Evolutionary conservation across 2,797 vertebrate species (phyloP).

Genomic region (Anisognathus igniventris): DNA sequence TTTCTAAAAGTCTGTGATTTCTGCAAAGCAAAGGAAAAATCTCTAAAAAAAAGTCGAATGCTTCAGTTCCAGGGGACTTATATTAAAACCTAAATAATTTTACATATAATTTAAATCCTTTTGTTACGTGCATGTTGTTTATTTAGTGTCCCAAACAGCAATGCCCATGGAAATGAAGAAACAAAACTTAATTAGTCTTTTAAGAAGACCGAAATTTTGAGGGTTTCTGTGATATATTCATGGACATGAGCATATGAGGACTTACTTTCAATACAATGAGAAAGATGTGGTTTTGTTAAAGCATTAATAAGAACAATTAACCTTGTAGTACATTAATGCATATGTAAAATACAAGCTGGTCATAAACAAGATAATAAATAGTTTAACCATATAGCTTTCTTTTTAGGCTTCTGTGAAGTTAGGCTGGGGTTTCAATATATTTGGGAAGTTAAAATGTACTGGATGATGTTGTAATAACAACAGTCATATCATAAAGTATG

Average conservation of each 20-base stretch:
- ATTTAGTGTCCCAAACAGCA: neutral
- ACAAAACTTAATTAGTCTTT: neutral
- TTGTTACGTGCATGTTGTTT: neutral
- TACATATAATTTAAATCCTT: neutral
- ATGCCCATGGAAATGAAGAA: neutral
- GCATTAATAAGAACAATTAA: neutral
- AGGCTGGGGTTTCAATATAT: neutral
- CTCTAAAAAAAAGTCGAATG: neutral
- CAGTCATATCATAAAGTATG: neutral
- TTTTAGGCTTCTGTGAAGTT: neutral
- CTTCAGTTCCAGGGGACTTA: neutral
- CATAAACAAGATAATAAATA: neutral
- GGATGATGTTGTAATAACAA: neutral
- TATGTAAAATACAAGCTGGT: neutral
- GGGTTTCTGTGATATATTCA: neutral
- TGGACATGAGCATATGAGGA: neutral
- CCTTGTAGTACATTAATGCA: neutral
- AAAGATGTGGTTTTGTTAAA: neutral
- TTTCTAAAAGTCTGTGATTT: constrained; percentile 18
- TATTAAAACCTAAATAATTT: neutral
- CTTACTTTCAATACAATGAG: neutral
- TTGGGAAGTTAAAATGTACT: neutral
- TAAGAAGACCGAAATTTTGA: neutral
- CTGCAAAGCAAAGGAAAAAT: neutral
- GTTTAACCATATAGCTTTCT: neutral